Percentiles rank a stretch among this genome's conserved stretches.
Conservation (phyloP, 2,797 vertebrate genomes). For the Cynodonichthys magdalenae region DNA sequence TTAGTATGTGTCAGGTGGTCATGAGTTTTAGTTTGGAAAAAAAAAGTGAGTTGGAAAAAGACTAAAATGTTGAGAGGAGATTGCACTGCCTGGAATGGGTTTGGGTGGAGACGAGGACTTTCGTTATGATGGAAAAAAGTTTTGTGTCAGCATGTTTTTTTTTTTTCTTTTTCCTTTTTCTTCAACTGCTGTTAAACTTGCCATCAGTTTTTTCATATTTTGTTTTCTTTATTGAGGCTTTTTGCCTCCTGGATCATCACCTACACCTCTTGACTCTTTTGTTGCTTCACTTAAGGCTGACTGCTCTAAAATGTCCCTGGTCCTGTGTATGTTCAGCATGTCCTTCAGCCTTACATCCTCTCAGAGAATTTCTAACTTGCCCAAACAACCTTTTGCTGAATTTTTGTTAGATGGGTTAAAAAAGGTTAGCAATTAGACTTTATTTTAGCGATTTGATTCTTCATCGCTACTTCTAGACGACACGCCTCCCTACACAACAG, state of each 20-base stretch:
- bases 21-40: slow-evolving; percentile 27
- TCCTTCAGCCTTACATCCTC: not conserved
- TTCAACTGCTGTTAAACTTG: not conserved
- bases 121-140: not conserved
- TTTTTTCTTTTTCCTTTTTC: not conserved
- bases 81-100: slow-evolving; percentile 17
- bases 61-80: slow-evolving; percentile 19
- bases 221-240: not conserved
- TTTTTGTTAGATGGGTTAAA: not conserved
- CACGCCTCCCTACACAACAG: slow-evolving; percentile 5
- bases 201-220: not conserved
- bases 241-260: not conserved
- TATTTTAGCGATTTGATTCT: too few species aligned
- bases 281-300: not conserved
- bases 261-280: not conserved
- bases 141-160: not conserved
- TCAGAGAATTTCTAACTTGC: too few species aligned
- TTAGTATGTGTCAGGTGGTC: slow-evolving; percentile 45
- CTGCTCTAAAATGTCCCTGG: too few species aligned
- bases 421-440: not conserved
- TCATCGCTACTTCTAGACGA: not conserved
- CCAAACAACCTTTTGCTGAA: too few species aligned
- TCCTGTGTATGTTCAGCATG: not conserved
- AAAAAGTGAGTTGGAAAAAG: slow-evolving; percentile 22
- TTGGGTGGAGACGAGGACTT: slow-evolving; percentile 23